Evolutionary conservation across 2,888 invertebrate species (phyloP), one percentile per base, ranked within the genome.

Genomic region (Exephanes ischioxanthus): DNA sequence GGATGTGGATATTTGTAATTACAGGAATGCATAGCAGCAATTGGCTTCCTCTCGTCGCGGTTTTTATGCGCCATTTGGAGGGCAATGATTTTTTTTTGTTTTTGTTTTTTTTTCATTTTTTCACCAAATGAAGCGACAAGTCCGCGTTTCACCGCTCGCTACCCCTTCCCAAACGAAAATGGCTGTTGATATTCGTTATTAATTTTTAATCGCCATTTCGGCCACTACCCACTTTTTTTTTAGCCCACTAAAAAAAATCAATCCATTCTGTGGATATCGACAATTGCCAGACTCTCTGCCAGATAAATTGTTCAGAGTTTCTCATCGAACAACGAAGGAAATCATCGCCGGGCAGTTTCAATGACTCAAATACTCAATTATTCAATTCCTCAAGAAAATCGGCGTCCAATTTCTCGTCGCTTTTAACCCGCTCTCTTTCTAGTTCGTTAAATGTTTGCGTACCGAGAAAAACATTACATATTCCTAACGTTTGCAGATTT

Each of bases 111-210:
- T 53, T 78, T 78, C 19, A 55, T 68, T 86, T 86, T 84, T 68
- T 51, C 63, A 76, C 72, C 76, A 83, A 93, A 93, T 92, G 91
- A 92, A 92, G 90, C 91, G 89, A 88, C 88, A 83, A 86, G 77
- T 86, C 63, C 75, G 85, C 66, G n/a, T 55, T 76, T 11, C 71
- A 41, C 16, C 66, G 33, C 58, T 11, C 30, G 41, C n/a, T 19
- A 53, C 61, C 33, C 63, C 51, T 71, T 58, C 26, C 19, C 37
- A 58, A 58, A 26, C 68, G 78, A 88, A 87, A 87, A 80, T 87
- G 89, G 89, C 91, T 93, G 92, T 93, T 93, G 92, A 93, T 92
- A 92, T 93, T 93, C 91, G 90, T 92, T 91, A 93, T 93, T 93
- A 93, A 93, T 93, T 92, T 92, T 92, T 93, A 93, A 93, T 92